These are phyloP conservation scores for Matsumyia berberina DNA, from an alignment of 2,888 invertebrate species.

Conservation along the genomic window DNA sequence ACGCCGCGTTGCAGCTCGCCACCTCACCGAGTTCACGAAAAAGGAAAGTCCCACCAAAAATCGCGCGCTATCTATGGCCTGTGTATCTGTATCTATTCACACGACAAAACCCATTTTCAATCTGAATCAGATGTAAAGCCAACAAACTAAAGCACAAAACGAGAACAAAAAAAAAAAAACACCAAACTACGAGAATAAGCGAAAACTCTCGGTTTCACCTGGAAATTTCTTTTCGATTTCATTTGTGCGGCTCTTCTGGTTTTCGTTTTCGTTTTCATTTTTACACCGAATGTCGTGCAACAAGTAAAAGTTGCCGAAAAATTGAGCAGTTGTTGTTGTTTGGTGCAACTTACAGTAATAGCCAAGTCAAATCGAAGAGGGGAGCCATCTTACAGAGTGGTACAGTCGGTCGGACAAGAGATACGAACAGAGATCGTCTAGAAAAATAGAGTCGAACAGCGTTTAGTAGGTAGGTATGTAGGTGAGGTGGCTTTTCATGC, in stretches of 20 bases:
- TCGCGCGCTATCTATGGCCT: slow-evolving; percentile 23
- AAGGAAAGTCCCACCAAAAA: slow-evolving; percentile 69
- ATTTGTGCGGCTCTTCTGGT: slow-evolving; percentile 36
- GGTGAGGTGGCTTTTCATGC: too few relatives aligned
- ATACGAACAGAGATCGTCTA: too few relatives aligned
- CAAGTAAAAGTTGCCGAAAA: slow-evolving; percentile 74
- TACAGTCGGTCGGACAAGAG: slow-evolving; percentile 34
- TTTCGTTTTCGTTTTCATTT: slow-evolving; percentile 68
- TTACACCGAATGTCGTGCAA: slow-evolving; percentile 55
- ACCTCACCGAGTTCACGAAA: slow-evolving; percentile 29
- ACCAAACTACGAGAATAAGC: slow-evolving; percentile 14
- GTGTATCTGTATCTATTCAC: slow-evolving; percentile 57
- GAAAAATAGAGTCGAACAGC: too few relatives aligned
- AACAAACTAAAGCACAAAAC: slow-evolving; percentile 17
- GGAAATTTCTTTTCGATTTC: slow-evolving; percentile 76
- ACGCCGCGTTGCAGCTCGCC: slow-evolving; percentile 10
- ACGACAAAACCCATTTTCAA: slow-evolving; percentile 61
- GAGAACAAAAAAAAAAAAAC: slow-evolving; percentile 9
- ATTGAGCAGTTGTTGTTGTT: slow-evolving; percentile 30
- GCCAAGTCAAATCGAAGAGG: slow-evolving; percentile 5
- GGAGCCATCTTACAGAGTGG: neutral
- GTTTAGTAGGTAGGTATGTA: too few relatives aligned
- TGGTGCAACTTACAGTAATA: slow-evolving; percentile 20
- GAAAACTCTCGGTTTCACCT: slow-evolving; percentile 75
- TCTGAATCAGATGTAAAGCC: slow-evolving; percentile 56